A percentile compares a stretch with the other conserved stretches of the same genome.
Evolutionary conservation across 1,140 invertebrate species (phyloP).

Genomic region (Cotesia glomerata): DNA sequence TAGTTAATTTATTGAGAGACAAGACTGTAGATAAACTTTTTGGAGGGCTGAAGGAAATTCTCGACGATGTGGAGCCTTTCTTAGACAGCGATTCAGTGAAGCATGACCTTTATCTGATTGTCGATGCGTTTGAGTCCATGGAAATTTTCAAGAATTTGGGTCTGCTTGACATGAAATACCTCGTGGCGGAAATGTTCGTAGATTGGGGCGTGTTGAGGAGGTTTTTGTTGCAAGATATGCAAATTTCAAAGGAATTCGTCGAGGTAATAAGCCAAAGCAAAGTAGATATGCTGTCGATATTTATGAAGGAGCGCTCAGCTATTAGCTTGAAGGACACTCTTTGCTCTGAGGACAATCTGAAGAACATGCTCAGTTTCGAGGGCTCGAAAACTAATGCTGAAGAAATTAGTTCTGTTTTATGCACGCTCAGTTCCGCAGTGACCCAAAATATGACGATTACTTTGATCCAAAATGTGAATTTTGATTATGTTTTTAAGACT

Average conservation of each 20-base stretch:
- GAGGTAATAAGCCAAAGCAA: slow-evolving; percentile 46
- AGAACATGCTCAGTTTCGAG: slow-evolving; percentile 50
- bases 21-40: slow-evolving; percentile 61
- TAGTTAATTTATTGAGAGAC: slow-evolving; percentile 54
- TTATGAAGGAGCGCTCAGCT: slow-evolving; percentile 48
- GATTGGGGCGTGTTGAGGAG: slow-evolving; percentile 53
- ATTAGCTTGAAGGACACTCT: slow-evolving; percentile 52
- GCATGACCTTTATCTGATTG: slow-evolving; percentile 55
- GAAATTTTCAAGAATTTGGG: slow-evolving; percentile 57
- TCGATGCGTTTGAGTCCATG: slow-evolving; percentile 54
- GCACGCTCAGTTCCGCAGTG: slow-evolving; percentile 55
- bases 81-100: slow-evolving; percentile 43
- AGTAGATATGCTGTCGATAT: slow-evolving; percentile 57
- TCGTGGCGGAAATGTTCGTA: slow-evolving; percentile 53
- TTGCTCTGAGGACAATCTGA: slow-evolving; percentile 51
- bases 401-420: slow-evolving; percentile 59
- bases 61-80: slow-evolving; percentile 51
- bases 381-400: slow-evolving; percentile 42
- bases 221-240: slow-evolving; percentile 48
- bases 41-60: slow-evolving; percentile 52
- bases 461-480: slow-evolving; percentile 64
- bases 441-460: slow-evolving; percentile 57
- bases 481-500: slow-evolving; percentile 61
- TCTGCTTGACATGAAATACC: slow-evolving; percentile 51
- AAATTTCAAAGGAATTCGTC: slow-evolving; percentile 43